Base-by-base conservation (phyloP, 2,888 invertebrate genomes). In the Clunio marinus region DNA sequence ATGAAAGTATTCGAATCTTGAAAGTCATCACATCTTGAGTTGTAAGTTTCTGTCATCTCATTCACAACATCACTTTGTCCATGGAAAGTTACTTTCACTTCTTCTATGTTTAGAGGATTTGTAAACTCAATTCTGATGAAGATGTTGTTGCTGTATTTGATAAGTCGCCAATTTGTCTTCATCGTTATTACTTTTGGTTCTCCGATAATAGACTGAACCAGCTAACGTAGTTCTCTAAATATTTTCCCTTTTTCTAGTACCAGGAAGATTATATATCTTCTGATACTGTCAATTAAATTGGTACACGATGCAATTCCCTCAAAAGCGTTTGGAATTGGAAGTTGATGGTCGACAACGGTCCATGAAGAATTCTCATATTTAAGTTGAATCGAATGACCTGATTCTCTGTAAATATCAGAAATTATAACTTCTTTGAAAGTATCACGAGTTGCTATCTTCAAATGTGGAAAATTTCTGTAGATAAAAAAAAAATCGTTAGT, bases 121-220 rank as follows among this genome's bases (percentile, higher is more conserved):
- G 10, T 10, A 17, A 63, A 46, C 2, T 46, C 45, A 2, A 63
- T 45, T 28, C 46, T 63, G 5, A 63, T 28, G 5, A 27, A 63
- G 25, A 25, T 10, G 8, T 25, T 13, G 13, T 46, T 63, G 27
- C 17, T 28, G 28, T 45, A 63, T 46, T 46, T 63, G 1, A 63
- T 25, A 3, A 63, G 15, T n/a, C 63, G 20, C 63, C 63, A 63
- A 22, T 35, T 37, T 1, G n/a, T 28, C 1, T 45, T 63, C 28
- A 22, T 15, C 2, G 57, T 25, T 2, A 27, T 13, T 24, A 25
- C n/a, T 15, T 10, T 8, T n/a, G 57, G 57, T 25, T 57, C 57
- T 3, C n/a, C 27, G 25, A 57, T 51, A 4, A n/a, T n/a, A n/a
- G n/a, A n/a, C n/a, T n/a, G n/a, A n/a, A n/a, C n/a, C n/a, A n/a